phyloP scores from a whole-genome alignment of 2,888 invertebrate species.

The Chloroclystis v-ata region DNA sequence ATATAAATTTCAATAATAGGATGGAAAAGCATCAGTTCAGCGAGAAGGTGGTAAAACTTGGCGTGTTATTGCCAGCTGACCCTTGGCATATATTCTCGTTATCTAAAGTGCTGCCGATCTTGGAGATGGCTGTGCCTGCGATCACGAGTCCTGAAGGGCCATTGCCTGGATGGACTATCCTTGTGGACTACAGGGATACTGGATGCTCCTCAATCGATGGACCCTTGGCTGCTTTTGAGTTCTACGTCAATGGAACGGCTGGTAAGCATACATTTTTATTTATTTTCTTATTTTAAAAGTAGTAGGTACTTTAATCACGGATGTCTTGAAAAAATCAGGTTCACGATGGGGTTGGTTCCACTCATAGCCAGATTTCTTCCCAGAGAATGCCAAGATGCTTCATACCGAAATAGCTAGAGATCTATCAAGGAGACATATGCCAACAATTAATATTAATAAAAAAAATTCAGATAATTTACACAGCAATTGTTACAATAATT shows the following conservation, averaged over 20 bases:
- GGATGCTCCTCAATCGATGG: conserved; percentile 87
- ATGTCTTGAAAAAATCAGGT: too few species aligned
- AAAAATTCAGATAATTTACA: too few species aligned
- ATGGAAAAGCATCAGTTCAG: conserved; percentile 56
- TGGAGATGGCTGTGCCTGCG: conserved; percentile 82
- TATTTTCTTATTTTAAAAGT: too few species aligned
- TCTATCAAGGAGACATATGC: too few species aligned
- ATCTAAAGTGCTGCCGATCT: conserved; percentile 82
- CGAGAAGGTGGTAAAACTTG: conserved; percentile 77
- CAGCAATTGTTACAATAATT: too few species aligned
- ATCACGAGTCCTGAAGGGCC: conserved; percentile 79
- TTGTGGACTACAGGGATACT: conserved; percentile 84
- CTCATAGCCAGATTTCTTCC: too few species aligned
- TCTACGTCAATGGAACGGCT: conserved; percentile 82
- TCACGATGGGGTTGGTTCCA: too few species aligned
- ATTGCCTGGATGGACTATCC: conserved; percentile 83
- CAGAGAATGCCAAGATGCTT: too few species aligned
- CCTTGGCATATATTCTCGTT: conserved; percentile 80
- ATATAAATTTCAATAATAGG: conserved; percentile 61
- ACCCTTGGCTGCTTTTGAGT: conserved; percentile 87
- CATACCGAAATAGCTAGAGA: too few species aligned
- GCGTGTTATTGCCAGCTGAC: conserved; percentile 81
- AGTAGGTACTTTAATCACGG: too few species aligned
- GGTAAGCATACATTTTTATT: conserved; percentile 57
- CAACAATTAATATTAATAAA: too few species aligned